phyloP scores from a whole-genome alignment of 2,797 vertebrate species.

The Vultur gryphus region DNA sequence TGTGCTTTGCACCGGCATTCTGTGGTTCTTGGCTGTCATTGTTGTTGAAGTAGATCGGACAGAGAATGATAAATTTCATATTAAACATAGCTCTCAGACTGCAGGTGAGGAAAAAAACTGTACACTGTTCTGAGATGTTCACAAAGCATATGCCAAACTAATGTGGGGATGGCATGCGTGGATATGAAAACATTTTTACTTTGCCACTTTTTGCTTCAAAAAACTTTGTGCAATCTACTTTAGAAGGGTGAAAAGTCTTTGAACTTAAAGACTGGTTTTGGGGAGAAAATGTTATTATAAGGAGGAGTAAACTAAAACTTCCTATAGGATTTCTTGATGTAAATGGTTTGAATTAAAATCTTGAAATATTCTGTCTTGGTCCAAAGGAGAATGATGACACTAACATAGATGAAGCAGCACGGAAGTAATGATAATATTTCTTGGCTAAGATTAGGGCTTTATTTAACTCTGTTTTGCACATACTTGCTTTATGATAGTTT shows the following conservation, averaged over 20 bases:
- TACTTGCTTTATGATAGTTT: not conserved
- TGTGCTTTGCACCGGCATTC: not conserved
- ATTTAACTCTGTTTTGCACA: not conserved
- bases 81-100: not conserved
- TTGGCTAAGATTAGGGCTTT: not conserved
- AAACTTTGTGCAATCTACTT: not conserved
- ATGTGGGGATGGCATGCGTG: not conserved
- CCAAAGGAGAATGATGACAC: not conserved
- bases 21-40: not conserved
- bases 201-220: not conserved
- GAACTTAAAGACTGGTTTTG: not conserved
- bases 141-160: not conserved
- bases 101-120: not conserved
- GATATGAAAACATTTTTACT: not conserved
- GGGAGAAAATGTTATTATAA: not conserved
- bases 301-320: not conserved
- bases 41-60: not conserved
- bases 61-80: not conserved
- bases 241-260: not conserved
- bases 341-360: not conserved
- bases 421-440: not conserved
- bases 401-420: not conserved
- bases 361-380: not conserved
- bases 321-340: not conserved
- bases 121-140: not conserved